These are phyloP conservation scores for Anser cygnoides DNA, from an alignment of 2,113 vertebrate species.

Conservation along the genomic window DNA sequence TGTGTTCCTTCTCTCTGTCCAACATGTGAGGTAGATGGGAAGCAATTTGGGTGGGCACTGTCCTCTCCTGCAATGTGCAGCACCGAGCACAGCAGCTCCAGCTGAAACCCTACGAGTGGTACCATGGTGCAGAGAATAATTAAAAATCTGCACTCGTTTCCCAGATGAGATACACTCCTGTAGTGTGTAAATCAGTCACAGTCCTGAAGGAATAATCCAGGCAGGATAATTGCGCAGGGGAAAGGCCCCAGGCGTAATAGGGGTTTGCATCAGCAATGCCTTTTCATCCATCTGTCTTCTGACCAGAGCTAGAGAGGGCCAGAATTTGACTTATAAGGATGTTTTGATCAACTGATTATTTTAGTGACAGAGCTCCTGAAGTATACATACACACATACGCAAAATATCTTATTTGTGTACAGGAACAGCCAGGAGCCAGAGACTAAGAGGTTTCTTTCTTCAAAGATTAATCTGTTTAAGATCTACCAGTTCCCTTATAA, in stretches of 20 bases:
- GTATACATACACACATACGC: not conserved
- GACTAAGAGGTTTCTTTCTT: slow-evolving; percentile 24
- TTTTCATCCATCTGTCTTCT: slow-evolving; percentile 69
- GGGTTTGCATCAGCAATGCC: slow-evolving; percentile 60
- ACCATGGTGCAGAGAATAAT: slow-evolving; percentile 1
- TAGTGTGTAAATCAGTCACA: slow-evolving; percentile 66
- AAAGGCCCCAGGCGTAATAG: slow-evolving; percentile 54
- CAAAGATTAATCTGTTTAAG: slow-evolving; percentile 24
- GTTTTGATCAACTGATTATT: slow-evolving; percentile 63
- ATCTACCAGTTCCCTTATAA: not conserved
- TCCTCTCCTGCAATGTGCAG: not conserved
- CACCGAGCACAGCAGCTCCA: not conserved
- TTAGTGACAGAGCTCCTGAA: slow-evolving; percentile 27
- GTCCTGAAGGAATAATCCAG: slow-evolving; percentile 61
- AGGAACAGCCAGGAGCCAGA: slow-evolving; percentile 1
- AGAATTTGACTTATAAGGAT: slow-evolving; percentile 50
- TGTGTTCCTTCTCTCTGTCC: not conserved
- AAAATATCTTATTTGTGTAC: slow-evolving; percentile 49
- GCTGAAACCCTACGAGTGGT: not conserved
- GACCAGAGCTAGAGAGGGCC: slow-evolving; percentile 52
- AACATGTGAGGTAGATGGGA: rapidly evolving
- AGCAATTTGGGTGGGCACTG: not conserved
- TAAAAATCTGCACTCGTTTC: slow-evolving; percentile 21
- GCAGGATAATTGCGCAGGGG: slow-evolving; percentile 50
- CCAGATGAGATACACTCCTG: slow-evolving; percentile 49